phyloP scores from a whole-genome alignment of 2,797 vertebrate species.

The Fistularia tabacaria region DNA sequence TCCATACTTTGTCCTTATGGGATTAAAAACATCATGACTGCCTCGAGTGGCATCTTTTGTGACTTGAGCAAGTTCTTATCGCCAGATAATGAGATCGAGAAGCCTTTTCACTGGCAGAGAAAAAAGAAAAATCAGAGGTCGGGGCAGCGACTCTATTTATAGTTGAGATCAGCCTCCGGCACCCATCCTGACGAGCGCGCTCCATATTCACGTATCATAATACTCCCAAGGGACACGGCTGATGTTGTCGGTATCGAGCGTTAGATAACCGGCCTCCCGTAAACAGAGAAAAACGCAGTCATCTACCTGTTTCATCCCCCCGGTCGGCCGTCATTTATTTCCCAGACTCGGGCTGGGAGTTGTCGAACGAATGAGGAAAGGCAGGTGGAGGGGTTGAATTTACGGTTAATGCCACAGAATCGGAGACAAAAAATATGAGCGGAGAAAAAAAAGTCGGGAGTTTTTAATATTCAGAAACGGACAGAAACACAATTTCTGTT shows the following conservation, averaged over 20 bases:
- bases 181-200: neutral
- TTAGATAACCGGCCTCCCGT: slow-evolving; percentile 14
- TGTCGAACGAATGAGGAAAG: slow-evolving; percentile 37
- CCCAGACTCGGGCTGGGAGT: slow-evolving; percentile 30
- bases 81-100: slow-evolving; percentile 2
- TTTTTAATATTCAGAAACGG: slow-evolving; percentile 51
- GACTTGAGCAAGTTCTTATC: neutral
- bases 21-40: neutral
- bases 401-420: slow-evolving; percentile 22
- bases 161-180: slow-evolving; percentile 1
- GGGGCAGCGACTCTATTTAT: neutral
- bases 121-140: neutral
- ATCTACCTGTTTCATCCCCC: neutral
- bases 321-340: slow-evolving; percentile 24
- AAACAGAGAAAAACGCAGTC: slow-evolving; percentile 14
- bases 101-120: neutral
- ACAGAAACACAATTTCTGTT: slow-evolving; percentile 60
- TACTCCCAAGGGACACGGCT: slow-evolving; percentile 8
- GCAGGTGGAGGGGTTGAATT: slow-evolving; percentile 9
- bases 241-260: slow-evolving; percentile 21
- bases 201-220: slow-evolving; percentile 16
- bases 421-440: slow-evolving; percentile 28
- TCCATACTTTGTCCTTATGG: neutral
- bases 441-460: slow-evolving; percentile 47
- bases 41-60: neutral